Evolutionary conservation across 2,888 invertebrate species (phyloP), one percentile per base, ranked within the genome.

Genomic region (Scaptomyza polygonia): DNA sequence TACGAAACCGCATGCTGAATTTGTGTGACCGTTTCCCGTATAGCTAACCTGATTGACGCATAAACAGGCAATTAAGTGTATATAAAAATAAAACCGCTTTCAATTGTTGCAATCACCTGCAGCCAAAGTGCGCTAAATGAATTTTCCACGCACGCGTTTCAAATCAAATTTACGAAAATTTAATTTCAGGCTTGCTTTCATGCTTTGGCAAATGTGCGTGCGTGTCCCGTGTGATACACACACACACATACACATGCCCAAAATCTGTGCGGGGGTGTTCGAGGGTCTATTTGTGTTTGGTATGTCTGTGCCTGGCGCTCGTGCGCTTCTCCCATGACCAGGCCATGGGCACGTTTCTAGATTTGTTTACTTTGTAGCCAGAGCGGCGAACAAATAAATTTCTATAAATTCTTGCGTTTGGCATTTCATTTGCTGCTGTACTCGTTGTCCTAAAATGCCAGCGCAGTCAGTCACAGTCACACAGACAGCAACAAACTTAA

Each of bases 351-450:
- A 82, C 82, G 82, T 82, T 75, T 62, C 65, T 59, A 81, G 85
- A 88, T 81, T 88, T 84, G 84, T 84, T 83, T 84, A 79, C 88
- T 82, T 84, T 86, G 83, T 71, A 78, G 73, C 69, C 67, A 65
- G 67, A 48, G 65, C 57, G 71, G 61, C 66, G 67, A 65, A 70
- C 79, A 83, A 87, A 88, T 84, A 88, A 72, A 86, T 88, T 87
- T 87, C 80, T 88, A 86, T 83, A 85, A 88, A 85, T 88, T 85
- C 85, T 81, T 77, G 77, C 87, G 82, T n/a, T n/a, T 79, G 84
- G 87, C 84, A 81, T 84, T 88, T 88, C 84, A 86, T 85, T 82
- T 85, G 66, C 77, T 53, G 63, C 77, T 53, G 63, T 56, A 45
- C 72, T 67, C 65, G 58, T 52, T 79, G 85, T 78, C 87, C 85